Conservation (phyloP, 2,888 invertebrate species). For the Drosophila anomelani region DNA sequence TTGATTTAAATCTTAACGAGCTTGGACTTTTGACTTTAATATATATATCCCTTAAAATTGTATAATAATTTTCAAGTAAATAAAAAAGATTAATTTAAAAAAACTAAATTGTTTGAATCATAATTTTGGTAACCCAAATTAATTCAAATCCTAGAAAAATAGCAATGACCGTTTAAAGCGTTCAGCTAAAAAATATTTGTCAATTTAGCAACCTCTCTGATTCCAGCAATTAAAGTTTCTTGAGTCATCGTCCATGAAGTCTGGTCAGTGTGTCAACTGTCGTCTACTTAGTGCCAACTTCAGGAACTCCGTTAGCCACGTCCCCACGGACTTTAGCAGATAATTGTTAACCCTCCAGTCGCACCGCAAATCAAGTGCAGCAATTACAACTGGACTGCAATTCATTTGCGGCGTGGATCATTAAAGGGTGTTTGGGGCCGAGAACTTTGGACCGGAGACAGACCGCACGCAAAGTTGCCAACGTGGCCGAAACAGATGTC, state of each 20-base stretch:
- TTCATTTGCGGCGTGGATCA: conserved; percentile 65
- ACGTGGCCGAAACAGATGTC: conserved; percentile 71
- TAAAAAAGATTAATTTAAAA: too few relatives aligned
- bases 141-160: not conserved
- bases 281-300: conserved; percentile 38
- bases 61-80: not conserved
- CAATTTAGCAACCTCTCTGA: not conserved
- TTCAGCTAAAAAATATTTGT: not conserved
- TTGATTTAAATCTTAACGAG: too few relatives aligned
- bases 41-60: not conserved
- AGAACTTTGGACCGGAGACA: conserved; percentile 57
- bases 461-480: conserved; percentile 76
- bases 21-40: too few relatives aligned
- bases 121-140: not conserved
- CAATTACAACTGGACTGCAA: conserved; percentile 76
- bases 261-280: conserved; percentile 34
- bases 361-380: conserved; percentile 78
- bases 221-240: not conserved
- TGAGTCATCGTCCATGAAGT: not conserved
- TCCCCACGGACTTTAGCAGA: conserved; percentile 57
- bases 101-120: too few relatives aligned
- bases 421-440: conserved; percentile 16
- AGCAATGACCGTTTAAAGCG: not conserved
- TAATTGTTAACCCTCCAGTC: conserved; percentile 74
- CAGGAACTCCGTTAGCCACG: conserved; percentile 30